phyloP scores from a whole-genome alignment of 2,888 invertebrate species.

The Sphaerophoria rueppellii region DNA sequence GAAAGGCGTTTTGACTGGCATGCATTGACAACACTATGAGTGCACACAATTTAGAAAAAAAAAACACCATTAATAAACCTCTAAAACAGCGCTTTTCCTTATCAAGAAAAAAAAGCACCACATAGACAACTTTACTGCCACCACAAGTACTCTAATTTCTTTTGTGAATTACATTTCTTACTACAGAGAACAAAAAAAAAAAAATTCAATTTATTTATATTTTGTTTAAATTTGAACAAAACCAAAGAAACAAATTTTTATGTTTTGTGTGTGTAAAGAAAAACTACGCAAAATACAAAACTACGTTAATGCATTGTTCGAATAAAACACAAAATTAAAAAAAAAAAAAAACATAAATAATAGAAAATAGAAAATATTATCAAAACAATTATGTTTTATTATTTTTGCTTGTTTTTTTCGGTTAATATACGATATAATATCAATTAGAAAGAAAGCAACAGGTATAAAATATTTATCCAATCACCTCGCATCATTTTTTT shows the following conservation, averaged over 20 bases:
- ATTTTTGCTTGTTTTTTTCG: slow-evolving; percentile 55
- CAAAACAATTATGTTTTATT: slow-evolving; percentile 49
- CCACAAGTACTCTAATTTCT: slow-evolving; percentile 57
- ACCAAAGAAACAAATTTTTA: neutral
- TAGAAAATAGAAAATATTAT: slow-evolving; percentile 29
- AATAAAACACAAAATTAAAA: slow-evolving; percentile 25
- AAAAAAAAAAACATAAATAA: slow-evolving; percentile 19
- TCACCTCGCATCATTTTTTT: slow-evolving; percentile 71
- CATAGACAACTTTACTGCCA: slow-evolving; percentile 51
- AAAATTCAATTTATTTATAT: too few relatives aligned
- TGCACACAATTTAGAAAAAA: slow-evolving; percentile 29
- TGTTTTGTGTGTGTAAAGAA: slow-evolving; percentile 18
- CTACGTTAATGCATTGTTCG: slow-evolving; percentile 68
- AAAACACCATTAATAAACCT: neutral
- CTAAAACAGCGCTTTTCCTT: neutral
- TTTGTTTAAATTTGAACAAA: slow-evolving; percentile 12
- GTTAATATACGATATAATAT: slow-evolving; percentile 40
- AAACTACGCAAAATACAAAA: slow-evolving; percentile 60
- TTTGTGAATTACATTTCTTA: slow-evolving; percentile 46
- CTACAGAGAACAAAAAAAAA: slow-evolving; percentile 45
- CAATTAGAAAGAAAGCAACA: slow-evolving; percentile 73
- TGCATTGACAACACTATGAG: slow-evolving; percentile 23
- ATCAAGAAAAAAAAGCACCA: slow-evolving; percentile 51
- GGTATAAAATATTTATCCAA: slow-evolving; percentile 73
- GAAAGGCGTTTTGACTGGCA: slow-evolving; percentile 58